Evolutionary conservation across 2,888 invertebrate genomes (phyloP), one percentile per base, ranked within the genome.

Genomic region (Hanleya hanleyi): DNA sequence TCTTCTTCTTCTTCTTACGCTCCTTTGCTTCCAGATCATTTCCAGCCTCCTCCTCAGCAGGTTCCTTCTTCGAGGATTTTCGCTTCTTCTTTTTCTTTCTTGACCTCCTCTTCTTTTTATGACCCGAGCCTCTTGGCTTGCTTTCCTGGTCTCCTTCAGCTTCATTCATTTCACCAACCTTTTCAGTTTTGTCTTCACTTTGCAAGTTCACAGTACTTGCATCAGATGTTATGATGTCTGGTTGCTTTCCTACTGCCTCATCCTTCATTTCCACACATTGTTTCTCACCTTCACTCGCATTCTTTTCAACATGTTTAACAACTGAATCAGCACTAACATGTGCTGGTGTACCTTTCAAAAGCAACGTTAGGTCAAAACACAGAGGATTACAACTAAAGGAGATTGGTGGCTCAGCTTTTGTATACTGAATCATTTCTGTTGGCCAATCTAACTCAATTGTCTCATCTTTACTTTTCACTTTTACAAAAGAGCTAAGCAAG

Each of bases 301-400:
- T 64, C 7, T 70, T 50, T 2, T 64, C 64, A 36, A 47, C n/a
- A n/a, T n/a, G n/a, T n/a, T n/a, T n/a, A n/a, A n/a, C n/a, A n/a
- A n/a, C n/a, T n/a, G n/a, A n/a, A n/a, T n/a, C n/a, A n/a, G n/a
- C n/a, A n/a, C n/a, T n/a, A n/a, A n/a, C n/a, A n/a, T n/a, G 22
- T 47, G 47, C 18, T n/a, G 18, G 9, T 57, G 22, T 57, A 29
- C 32, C 32, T 57, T 57, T 57, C 22, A 50, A 80, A 37, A 64
- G 38, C n/a, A 37, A 32, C 9, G 64, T 79, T 75, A 89, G 88
- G 79, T 89, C 88, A 83, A 89, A 89, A 66, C 79, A 77, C 15
- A 90, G 80, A 6, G 89, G 89, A 77, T 90, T 89, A 79, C 89
- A 89, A 72, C 88, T 87, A 74, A 75, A 89, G 65, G 77, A 79